Evolutionary conservation across 2,113 vertebrate genomes (phyloP), one percentile per base, ranked within the genome.

Genomic region (Pyrgilauda ruficollis): DNA sequence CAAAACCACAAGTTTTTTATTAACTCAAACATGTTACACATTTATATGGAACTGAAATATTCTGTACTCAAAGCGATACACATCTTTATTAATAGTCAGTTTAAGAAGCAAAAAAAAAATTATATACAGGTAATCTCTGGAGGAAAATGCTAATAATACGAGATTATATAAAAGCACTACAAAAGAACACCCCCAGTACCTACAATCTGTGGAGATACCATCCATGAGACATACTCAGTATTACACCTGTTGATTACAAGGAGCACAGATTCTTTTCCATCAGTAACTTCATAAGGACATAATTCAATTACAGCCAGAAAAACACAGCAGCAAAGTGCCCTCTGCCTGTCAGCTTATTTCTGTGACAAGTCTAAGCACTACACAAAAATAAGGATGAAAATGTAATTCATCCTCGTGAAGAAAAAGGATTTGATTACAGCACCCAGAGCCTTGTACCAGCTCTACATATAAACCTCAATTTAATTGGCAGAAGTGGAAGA

Each of bases 21-120:
- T 31, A 62, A 69, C 7, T 75, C 23, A 63, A 55, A 37, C 0
- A 0, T 20, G 2, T 21, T n/a, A 31, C 0, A 0, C 10, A 11
- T 53, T 70, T 62, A 23, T 41, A 53, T 18, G 7, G 7, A 79
- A 84, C 9, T 39, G 61, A 80, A 46, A 17, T 68, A 11, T 50
- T 49, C 21, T 44, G 11, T 50, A 43, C 26, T 27, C 26, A 4
- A 84, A 68, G 5, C 5, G 3, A 93, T 47, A 4, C 4, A 13
- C 19, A 19, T 35, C 23, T 70, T 7, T 19, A 43, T 22, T 50
- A 81, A 67, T 0, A 74, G 21, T 5, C 28, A 49, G 23, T 43
- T 84, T 23, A 49, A 39, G 30, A 46, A 50, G 52, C 2, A 39
- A 41, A 41, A 41, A 63, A 11, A 35, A 67, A 82, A 30, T 41